Conservation (phyloP, 2,888 invertebrate species). For the Eumerus sabulonum region DNA sequence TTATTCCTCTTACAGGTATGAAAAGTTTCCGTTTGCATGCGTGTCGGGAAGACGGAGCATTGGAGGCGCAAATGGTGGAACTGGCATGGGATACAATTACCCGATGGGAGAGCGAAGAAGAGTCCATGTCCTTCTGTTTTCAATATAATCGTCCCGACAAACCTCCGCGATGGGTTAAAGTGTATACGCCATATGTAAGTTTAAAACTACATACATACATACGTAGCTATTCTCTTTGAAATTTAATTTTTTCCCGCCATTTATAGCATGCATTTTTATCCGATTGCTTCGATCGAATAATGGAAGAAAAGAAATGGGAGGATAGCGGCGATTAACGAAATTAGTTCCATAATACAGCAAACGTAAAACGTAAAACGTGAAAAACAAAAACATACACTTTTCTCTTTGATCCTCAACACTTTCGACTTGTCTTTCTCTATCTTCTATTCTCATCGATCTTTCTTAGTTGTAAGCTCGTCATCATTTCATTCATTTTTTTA, state of each 20-base stretch:
- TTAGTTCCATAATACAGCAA: conserved; percentile 20
- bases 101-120: conserved; percentile 94
- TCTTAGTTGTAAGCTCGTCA: conserved; percentile 63
- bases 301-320: conserved; percentile 93
- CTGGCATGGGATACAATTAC: conserved; percentile 91
- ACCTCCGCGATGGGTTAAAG: conserved; percentile 90
- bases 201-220: background rate
- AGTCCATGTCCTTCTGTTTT: conserved; percentile 93
- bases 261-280: conserved; percentile 77
- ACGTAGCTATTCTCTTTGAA: background rate
- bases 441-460: conserved; percentile 2
- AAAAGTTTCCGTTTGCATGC: conserved; percentile 87
- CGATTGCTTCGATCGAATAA: conserved; percentile 97
- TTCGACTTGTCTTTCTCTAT: too few species aligned
- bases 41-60: conserved; percentile 89
- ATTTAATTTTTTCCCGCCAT: background rate
- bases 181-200: conserved; percentile 93
- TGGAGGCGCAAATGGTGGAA: conserved; percentile 89
- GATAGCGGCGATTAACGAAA: conserved; percentile 87
- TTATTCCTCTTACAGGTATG: conserved; percentile 80
- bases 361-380: conserved; percentile 43
- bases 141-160: conserved; percentile 90
- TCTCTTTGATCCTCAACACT: conserved; percentile 44
- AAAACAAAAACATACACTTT: conserved; percentile 59
- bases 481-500: conserved; percentile 20